Evolutionary conservation across 35 echinoderm and acorn worm species (phyloP).

Genomic region (Holothuria glaberrima): DNA sequence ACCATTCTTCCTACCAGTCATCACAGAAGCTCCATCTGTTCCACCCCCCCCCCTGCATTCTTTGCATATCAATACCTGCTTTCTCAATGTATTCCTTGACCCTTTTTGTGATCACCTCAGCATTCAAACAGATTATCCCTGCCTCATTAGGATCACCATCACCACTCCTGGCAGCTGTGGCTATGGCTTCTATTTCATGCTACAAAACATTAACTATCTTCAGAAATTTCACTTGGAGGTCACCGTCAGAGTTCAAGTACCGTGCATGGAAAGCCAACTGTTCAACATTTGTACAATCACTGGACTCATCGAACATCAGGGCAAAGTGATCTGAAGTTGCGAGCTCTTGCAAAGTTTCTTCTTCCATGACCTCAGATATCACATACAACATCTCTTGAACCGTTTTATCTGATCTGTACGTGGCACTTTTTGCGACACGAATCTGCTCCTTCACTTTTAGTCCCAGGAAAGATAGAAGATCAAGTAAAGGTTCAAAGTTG

Average conservation of each 20-base stretch:
- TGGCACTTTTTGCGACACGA: constrained; percentile 34
- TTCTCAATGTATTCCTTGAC: constrained; percentile 41
- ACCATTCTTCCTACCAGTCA: constrained; percentile 58
- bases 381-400: too few species aligned
- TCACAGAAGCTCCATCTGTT: constrained; percentile 60
- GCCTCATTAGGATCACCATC: too few species aligned
- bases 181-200: constrained; percentile 23
- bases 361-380: too few species aligned
- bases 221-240: too few species aligned
- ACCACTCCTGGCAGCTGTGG: constrained; percentile 20
- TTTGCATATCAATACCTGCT: constrained; percentile 44
- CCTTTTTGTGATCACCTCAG: constrained; percentile 50
- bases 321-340: too few species aligned
- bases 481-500: too few species aligned
- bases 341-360: too few species aligned
- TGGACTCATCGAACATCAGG: too few species aligned
- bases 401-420: constrained; percentile 26
- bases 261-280: too few species aligned
- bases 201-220: constrained; percentile 48
- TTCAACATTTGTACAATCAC: too few species aligned
- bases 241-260: constrained; percentile 23
- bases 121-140: constrained; percentile 54
- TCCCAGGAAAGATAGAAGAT: too few species aligned
- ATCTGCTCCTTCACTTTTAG: too few species aligned
- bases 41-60: constrained; percentile 48